Conservation (phyloP, 2,113 vertebrate species). For the Acrocephalus kingi region DNA sequence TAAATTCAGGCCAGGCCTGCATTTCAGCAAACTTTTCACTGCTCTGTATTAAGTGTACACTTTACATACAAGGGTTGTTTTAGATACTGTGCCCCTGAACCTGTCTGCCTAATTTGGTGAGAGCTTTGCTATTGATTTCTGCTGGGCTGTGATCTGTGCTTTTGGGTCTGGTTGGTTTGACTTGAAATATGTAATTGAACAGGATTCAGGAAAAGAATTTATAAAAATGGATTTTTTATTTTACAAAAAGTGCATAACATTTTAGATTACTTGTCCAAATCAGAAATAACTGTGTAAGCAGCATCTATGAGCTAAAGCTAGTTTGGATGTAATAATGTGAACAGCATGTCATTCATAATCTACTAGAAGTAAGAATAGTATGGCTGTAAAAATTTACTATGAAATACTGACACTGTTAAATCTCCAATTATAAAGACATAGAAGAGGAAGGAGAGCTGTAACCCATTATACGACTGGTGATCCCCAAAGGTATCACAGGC, state of each 20-base stretch:
- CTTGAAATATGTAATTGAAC: neutral
- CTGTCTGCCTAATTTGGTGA: neutral
- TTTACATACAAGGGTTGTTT: neutral
- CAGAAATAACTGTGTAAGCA: neutral
- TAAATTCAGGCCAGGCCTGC: neutral
- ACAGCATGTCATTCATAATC: neutral
- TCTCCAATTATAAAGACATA: conserved; percentile 58
- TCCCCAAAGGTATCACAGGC: conserved; percentile 33
- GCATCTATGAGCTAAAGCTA: neutral
- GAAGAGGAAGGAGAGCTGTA: conserved; percentile 43
- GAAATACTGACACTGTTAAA: conserved; percentile 34
- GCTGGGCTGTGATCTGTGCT: neutral
- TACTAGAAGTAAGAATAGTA: neutral
- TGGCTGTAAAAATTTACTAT: conserved; percentile 26
- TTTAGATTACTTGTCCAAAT: neutral
- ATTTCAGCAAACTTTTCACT: neutral
- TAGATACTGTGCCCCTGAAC: fast-evolving
- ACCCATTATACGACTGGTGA: conserved; percentile 1
- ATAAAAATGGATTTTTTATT: neutral
- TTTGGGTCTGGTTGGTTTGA: neutral
- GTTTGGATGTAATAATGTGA: neutral
- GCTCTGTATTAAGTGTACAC: neutral
- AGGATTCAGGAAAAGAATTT: neutral
- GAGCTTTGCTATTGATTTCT: neutral
- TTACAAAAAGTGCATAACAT: neutral